phyloP scores from a whole-genome alignment of 2,113 vertebrate species.

The Archilochus colubris region DNA sequence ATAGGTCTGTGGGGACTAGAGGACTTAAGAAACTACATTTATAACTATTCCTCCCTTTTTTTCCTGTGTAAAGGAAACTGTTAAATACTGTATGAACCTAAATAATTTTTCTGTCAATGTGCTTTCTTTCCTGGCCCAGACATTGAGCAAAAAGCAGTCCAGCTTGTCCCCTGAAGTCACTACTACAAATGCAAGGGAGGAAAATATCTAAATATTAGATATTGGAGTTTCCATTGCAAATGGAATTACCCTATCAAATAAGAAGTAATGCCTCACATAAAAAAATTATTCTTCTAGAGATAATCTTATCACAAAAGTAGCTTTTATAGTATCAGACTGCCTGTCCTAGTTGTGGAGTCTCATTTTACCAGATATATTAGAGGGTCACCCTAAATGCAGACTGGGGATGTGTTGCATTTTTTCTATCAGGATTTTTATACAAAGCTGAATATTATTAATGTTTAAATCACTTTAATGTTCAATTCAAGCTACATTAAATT shows the following conservation, averaged over 20 bases:
- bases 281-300: not conserved
- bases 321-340: not conserved
- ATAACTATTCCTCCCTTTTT: not conserved
- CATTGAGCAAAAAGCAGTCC: not conserved
- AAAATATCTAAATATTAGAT: not conserved
- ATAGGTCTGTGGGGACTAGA: not conserved
- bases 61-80: not conserved
- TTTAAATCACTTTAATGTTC: not conserved
- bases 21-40: not conserved
- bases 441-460: not conserved
- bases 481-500: not conserved
- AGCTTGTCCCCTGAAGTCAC: not conserved
- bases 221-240: not conserved
- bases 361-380: not conserved
- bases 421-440: not conserved
- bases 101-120: constrained; percentile 24
- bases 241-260: not conserved
- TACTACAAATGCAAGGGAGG: not conserved
- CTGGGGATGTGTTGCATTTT: not conserved
- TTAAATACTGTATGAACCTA: not conserved
- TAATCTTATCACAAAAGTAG: not conserved
- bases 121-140: not conserved
- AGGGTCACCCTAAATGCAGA: not conserved
- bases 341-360: not conserved
- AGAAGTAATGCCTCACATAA: not conserved